A percentile compares a stretch with the other conserved stretches of the same genome.
phyloP scores from a whole-genome alignment of 2,888 invertebrate genomes.

The Acronicta alni region DNA sequence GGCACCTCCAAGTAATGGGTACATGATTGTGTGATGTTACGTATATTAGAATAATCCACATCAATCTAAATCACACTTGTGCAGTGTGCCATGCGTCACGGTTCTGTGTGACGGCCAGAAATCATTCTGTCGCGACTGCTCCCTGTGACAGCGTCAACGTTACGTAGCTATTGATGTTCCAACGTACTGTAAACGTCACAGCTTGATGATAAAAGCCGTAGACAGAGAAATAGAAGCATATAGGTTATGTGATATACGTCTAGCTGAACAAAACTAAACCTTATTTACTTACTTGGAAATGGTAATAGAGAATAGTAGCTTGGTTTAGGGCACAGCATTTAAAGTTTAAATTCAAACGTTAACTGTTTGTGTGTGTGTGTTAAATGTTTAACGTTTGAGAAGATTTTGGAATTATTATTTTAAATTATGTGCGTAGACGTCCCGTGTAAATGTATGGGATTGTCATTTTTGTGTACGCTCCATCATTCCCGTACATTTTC shows the following conservation, averaged over 20 bases:
- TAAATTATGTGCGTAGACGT: too few species aligned
- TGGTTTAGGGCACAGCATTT: too few species aligned
- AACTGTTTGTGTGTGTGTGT: too few species aligned
- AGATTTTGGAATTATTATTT: too few species aligned
- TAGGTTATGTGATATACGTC: constrained; percentile 2
- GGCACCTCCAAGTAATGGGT: too few species aligned
- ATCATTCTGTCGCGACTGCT: constrained; percentile 47
- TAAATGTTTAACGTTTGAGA: too few species aligned
- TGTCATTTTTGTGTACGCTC: too few species aligned
- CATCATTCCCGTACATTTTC: too few species aligned
- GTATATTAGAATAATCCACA: constrained; percentile 5
- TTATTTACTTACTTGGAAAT: background rate
- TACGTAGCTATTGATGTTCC: constrained; percentile 38
- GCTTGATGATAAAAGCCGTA: constrained; percentile 6
- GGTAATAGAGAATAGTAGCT: too few species aligned
- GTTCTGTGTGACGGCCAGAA: constrained; percentile 37
- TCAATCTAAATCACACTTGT: constrained; percentile 28
- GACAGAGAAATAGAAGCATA: constrained; percentile 14
- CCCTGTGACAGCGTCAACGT: constrained; percentile 43
- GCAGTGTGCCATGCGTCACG: constrained; percentile 32
- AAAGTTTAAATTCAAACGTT: too few species aligned
- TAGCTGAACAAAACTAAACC: background rate
- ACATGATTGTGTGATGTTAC: too few species aligned
- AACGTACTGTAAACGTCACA: constrained; percentile 33
- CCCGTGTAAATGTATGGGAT: too few species aligned